A percentile compares a stretch with the other conserved stretches of the same genome.
These are phyloP conservation scores for Clarias fuscus DNA, from an alignment of 2,797 vertebrate genomes.

Conservation along the genomic window DNA sequence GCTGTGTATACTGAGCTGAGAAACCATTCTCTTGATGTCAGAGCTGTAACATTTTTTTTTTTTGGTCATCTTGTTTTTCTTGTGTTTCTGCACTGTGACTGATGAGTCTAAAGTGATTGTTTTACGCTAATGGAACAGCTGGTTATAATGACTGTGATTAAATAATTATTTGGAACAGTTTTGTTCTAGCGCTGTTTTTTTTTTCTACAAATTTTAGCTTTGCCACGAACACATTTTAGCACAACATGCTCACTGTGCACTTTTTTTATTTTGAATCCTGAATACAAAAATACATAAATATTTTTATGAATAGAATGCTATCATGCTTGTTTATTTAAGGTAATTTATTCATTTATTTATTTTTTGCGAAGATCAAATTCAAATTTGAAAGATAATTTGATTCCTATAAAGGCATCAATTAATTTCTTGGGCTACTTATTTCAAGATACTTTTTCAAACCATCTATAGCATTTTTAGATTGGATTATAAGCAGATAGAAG, in stretches of 20 bases:
- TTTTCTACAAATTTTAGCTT: neutral
- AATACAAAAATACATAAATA: neutral
- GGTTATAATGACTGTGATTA: slow-evolving; percentile 62
- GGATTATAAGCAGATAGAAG: neutral
- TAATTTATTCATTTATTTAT: too few species aligned
- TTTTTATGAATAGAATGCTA: too few species aligned
- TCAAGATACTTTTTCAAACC: neutral
- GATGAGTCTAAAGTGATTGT: slow-evolving; percentile 52
- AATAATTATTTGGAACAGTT: slow-evolving; percentile 56
- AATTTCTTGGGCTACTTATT: neutral
- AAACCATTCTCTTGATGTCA: slow-evolving; percentile 15
- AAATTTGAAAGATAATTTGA: neutral
- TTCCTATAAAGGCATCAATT: neutral
- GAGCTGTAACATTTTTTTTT: neutral
- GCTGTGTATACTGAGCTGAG: slow-evolving; percentile 26
- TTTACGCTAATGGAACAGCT: slow-evolving; percentile 55
- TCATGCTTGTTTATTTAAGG: too few species aligned
- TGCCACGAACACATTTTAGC: neutral
- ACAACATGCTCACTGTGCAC: neutral
- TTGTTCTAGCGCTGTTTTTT: slow-evolving; percentile 38
- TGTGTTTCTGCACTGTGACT: slow-evolving; percentile 55
- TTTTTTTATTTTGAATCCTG: neutral
- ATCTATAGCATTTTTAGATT: neutral
- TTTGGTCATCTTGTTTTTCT: slow-evolving; percentile 30
- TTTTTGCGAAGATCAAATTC: too few species aligned